A percentile compares a stretch with the other conserved stretches of the same genome.
phyloP scores from a whole-genome alignment of 2,113 vertebrate genomes.

The Isurus oxyrinchus region DNA sequence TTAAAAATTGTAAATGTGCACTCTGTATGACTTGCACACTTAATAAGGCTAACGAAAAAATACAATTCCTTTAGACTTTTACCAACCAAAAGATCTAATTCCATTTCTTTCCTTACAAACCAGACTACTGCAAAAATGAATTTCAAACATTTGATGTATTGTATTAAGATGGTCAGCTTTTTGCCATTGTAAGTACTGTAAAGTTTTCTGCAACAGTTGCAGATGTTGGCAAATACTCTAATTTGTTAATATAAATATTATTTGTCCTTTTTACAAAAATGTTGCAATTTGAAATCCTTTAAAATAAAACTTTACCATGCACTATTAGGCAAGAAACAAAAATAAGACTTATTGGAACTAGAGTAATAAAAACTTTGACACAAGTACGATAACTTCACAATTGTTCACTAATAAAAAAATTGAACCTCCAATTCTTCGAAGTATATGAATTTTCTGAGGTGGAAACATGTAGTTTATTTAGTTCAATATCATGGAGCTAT shows the following conservation, averaged over 20 bases:
- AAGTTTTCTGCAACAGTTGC: not conserved
- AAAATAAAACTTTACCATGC: slow-evolving; percentile 17
- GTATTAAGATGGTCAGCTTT: not conserved
- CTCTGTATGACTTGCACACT: not conserved
- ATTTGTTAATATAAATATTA: slow-evolving; percentile 15
- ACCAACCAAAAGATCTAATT: not conserved
- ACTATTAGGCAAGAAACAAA: slow-evolving; percentile 14
- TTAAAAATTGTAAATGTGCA: not conserved
- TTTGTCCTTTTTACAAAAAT: slow-evolving; percentile 19
- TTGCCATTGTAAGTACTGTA: not conserved
- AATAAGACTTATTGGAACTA: not conserved
- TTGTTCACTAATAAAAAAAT: slow-evolving; percentile 26
- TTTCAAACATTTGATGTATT: not conserved
- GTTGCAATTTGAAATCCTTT: not conserved
- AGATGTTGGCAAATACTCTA: not conserved
- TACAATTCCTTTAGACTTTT: not conserved
- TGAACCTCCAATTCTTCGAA: not conserved
- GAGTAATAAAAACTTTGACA: not conserved
- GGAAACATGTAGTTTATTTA: slow-evolving; percentile 5
- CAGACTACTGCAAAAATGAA: not conserved
- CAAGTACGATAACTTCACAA: slow-evolving; percentile 31
- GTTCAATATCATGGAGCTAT: not conserved
- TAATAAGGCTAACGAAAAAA: slow-evolving; percentile 1
- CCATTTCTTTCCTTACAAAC: not conserved
- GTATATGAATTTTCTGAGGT: slow-evolving; percentile 14